Evolutionary conservation across 2,113 vertebrate species (phyloP), one percentile per base, ranked within the genome.

Genomic region (Ageneiosus marmoratus): DNA sequence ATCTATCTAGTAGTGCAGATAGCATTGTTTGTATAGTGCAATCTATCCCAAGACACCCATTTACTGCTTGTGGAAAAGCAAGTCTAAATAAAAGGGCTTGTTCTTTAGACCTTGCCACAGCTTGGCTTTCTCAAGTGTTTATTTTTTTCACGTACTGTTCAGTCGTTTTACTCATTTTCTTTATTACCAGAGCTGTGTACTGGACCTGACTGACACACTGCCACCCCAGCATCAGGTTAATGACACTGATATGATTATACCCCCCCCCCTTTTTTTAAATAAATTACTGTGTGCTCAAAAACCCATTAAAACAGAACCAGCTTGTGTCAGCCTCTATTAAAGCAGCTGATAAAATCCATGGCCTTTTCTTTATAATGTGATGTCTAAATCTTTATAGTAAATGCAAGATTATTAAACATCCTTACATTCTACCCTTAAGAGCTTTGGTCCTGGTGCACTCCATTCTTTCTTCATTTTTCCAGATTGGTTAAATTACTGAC

Each of bases 101-200:
- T 85, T 79, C 86, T 73, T 86, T 86, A 89, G 81, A 90, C 81
- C 44, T 83, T 80, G 89, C 77, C 77, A 84, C 55, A 63, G 75
- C 48, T 79, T 72, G 86, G 41, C 86, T 82, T 88, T 88, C 67
- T 89, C 88, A 87, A 85, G 90, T 89, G 87, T 86, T 88, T 89
- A 82, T 88, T 77, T 91, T 89, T 84, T 88, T 27, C 91, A 53
- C 78, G 75, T 82, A 86, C 86, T 88, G 86, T 87, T 92, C 89
- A 91, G 83, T 83, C 72, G 80, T 67, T 91, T 89, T 81, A 91
- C 86, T 92, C 51, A 37, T 88, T 88, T 89, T 89, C 86, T 88
- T 90, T 88, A 89, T 91, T 85, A 85, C 90, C n/a, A 34, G 44
- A 83, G 84, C 85, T 86, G 77, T 87, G 85, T 79, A 77, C 76